A percentile compares a stretch with the other conserved stretches of the same genome.
phyloP scores from a whole-genome alignment of 2,888 invertebrate species.

The Malacosoma neustria region DNA sequence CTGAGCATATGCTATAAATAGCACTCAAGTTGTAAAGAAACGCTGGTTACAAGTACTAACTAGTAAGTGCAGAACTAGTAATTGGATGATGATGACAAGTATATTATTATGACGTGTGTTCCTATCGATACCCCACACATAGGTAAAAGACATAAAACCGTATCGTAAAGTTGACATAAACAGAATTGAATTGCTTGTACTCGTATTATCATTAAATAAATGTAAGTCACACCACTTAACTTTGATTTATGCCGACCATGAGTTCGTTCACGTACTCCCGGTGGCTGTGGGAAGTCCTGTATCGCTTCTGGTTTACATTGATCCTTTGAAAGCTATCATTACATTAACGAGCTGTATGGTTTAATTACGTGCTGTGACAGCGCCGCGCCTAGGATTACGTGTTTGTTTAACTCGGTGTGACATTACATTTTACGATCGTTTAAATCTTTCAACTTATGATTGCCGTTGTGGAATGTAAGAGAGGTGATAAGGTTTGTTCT shows the following conservation, averaged over 20 bases:
- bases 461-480: neutral
- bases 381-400: neutral
- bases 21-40: too few species aligned
- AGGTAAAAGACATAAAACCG: too few species aligned
- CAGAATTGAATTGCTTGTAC: too few species aligned
- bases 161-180: too few species aligned
- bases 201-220: slow-evolving; percentile 30
- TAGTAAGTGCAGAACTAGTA: too few species aligned
- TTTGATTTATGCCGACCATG: slow-evolving; percentile 43
- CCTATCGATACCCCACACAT: too few species aligned
- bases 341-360: slow-evolving; percentile 26
- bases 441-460: neutral
- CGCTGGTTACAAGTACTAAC: too few species aligned
- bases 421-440: neutral
- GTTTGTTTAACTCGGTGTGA: neutral
- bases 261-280: slow-evolving; percentile 31
- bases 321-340: slow-evolving; percentile 35
- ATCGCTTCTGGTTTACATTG: slow-evolving; percentile 24
- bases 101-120: too few species aligned
- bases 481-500: neutral
- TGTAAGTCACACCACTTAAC: slow-evolving; percentile 32
- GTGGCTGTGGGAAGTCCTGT: slow-evolving; percentile 13
- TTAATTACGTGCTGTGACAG: slow-evolving; percentile 19
- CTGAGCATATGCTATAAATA: too few species aligned
- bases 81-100: too few species aligned